Percentiles rank a stretch among this genome's conserved stretches.
These are phyloP conservation scores for Lindbergichthys nudifrons DNA, from an alignment of 2,797 vertebrate species.

Conservation along the genomic window DNA sequence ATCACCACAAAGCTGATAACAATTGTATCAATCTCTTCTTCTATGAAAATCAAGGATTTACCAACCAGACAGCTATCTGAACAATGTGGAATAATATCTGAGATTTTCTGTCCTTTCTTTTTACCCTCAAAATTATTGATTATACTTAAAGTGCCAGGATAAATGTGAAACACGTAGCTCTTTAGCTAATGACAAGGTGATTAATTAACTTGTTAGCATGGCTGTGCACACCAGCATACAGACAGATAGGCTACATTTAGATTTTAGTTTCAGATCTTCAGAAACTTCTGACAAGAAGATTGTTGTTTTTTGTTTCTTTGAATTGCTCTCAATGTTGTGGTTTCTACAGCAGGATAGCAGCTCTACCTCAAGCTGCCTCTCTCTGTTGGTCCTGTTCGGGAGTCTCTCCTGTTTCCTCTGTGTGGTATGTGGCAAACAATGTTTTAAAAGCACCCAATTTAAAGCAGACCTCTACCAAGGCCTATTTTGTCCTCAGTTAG, in stretches of 20 bases:
- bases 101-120: constrained; percentile 1
- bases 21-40: constrained; percentile 16
- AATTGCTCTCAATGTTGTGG: no score
- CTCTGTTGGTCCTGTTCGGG: no score
- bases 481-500: no score
- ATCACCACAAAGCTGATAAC: constrained; percentile 13
- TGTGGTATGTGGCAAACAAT: no score
- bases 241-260: background rate
- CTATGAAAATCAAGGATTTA: constrained; percentile 15
- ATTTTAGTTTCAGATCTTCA: background rate
- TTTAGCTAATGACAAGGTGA: background rate
- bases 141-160: constrained; percentile 5
- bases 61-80: constrained; percentile 6
- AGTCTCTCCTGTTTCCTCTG: no score
- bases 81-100: background rate
- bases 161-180: background rate
- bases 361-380: no score
- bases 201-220: background rate
- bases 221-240: background rate
- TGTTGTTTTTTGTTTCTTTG: no score
- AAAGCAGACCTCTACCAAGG: no score
- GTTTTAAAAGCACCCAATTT: no score
- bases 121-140: background rate
- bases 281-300: no score
- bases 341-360: no score